Percentiles rank a stretch among this genome's conserved stretches.
phyloP scores from a whole-genome alignment of 2,888 invertebrate genomes.

The Brachylomia viminalis region DNA sequence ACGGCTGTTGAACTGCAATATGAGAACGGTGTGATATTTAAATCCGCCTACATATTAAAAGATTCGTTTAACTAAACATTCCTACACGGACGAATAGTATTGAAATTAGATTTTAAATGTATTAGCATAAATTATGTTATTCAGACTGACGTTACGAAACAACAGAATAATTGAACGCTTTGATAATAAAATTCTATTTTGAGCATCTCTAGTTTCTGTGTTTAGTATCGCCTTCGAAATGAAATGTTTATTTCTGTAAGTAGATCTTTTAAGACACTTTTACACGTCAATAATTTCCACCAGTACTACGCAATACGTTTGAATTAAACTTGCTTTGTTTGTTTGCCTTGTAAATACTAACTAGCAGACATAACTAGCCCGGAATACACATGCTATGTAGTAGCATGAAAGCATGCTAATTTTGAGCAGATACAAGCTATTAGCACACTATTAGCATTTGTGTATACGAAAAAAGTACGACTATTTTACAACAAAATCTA shows the following conservation, averaged over 20 bases:
- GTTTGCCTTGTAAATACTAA: constrained; percentile 19
- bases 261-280: too few relatives aligned
- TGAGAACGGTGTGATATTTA: constrained; percentile 73
- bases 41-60: constrained; percentile 68
- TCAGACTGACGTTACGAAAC: constrained; percentile 62
- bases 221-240: constrained; percentile 18
- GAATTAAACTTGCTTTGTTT: constrained; percentile 8
- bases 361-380: neutral
- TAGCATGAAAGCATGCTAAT: neutral
- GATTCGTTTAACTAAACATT: constrained; percentile 58
- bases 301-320: neutral
- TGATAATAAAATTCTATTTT: constrained; percentile 58
- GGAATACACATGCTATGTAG: neutral
- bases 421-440: too few relatives aligned
- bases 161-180: constrained; percentile 54
- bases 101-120: constrained; percentile 62
- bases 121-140: constrained; percentile 67
- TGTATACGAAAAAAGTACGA: too few relatives aligned
- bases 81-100: constrained; percentile 60
- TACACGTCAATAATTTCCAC: too few relatives aligned
- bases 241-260: too few relatives aligned
- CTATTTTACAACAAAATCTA: too few relatives aligned
- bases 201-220: constrained; percentile 45
- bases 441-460: too few relatives aligned
- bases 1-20: constrained; percentile 65